Evolutionary conservation across 2,888 invertebrate species (phyloP).

Genomic region (Cephus sareptanus): DNA sequence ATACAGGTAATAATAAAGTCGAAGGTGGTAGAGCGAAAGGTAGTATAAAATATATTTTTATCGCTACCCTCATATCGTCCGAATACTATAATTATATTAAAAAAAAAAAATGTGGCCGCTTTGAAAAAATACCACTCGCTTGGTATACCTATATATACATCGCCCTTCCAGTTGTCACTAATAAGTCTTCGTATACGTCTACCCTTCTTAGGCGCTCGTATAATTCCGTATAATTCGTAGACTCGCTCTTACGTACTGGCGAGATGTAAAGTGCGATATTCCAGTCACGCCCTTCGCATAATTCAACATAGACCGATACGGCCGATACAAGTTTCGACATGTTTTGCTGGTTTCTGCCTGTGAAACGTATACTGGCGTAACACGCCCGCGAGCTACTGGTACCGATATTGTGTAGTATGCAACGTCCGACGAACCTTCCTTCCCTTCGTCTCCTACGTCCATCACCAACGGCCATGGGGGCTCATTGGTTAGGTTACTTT

Average conservation of each 20-base stretch:
- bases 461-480: background rate
- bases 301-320: background rate
- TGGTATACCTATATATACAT: background rate
- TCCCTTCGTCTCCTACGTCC: background rate
- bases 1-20: no score
- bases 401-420: background rate
- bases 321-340: background rate
- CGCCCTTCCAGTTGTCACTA: background rate
- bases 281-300: background rate
- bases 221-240: background rate
- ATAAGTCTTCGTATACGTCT: background rate
- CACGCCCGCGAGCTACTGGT: background rate
- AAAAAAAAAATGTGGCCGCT: background rate
- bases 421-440: background rate
- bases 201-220: background rate
- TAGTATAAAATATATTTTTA: background rate
- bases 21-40: background rate
- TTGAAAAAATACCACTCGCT: background rate
- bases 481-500: background rate
- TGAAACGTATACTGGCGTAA: background rate
- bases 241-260: background rate
- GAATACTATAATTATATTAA: background rate
- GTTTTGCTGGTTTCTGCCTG: background rate
- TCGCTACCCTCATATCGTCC: background rate
- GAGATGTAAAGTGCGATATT: background rate